Conservation (phyloP, 1,140 invertebrate species). For the Drosophila bocki region DNA sequence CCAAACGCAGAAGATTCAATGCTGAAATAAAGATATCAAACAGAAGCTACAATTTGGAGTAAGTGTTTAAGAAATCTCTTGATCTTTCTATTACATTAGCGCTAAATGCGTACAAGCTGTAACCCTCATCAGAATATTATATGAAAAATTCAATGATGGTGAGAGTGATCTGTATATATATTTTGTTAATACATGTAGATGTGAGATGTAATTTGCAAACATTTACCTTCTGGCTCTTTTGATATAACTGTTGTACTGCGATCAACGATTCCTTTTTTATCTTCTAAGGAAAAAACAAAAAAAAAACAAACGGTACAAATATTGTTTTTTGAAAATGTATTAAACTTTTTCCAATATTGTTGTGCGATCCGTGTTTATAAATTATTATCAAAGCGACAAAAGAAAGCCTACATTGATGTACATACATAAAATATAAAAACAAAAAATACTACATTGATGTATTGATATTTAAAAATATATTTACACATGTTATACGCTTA, state of each 20-base stretch:
- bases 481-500: neutral
- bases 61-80: neutral
- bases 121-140: neutral
- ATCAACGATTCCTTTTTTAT: slow-evolving; percentile 96
- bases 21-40: slow-evolving; percentile 62
- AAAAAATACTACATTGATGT: neutral
- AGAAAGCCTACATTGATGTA: neutral
- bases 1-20: slow-evolving; percentile 58
- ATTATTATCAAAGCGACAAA: neutral
- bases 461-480: neutral
- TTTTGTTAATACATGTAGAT: neutral
- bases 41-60: slow-evolving; percentile 15
- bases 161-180: neutral
- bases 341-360: slow-evolving; percentile 24
- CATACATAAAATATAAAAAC: neutral
- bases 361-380: slow-evolving; percentile 1
- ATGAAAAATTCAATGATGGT: neutral
- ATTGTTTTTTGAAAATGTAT: slow-evolving; percentile 56
- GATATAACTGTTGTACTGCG: slow-evolving; percentile 97
- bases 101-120: slow-evolving; percentile 1
- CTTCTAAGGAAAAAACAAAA: slow-evolving; percentile 87
- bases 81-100: neutral
- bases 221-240: slow-evolving; percentile 93
- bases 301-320: slow-evolving; percentile 62
- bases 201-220: slow-evolving; percentile 2